Base-by-base conservation (phyloP, 1,140 invertebrate species). In the Drosophila aff. region DNA sequence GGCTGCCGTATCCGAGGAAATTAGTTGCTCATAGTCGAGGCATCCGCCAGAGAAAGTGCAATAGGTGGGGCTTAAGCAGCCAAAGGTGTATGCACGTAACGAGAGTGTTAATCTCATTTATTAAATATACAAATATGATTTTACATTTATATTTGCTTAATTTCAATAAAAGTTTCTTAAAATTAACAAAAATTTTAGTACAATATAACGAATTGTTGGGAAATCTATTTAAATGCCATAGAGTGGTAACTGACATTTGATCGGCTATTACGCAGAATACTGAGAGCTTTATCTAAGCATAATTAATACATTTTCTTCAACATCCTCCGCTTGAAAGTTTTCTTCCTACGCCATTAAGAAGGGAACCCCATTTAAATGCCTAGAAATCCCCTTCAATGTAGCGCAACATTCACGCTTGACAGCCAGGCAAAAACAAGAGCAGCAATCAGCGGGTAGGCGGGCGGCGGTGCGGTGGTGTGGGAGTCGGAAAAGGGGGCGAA, bases 311-410 rank as follows among this genome's bases (percentile, higher is more conserved):
- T 11, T 63, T 26, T 26, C 33, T 44, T 61, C 6, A 36, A 62
- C 28, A 38, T 55, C 5, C 23, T 21, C 1, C 16, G 15, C 16
- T 13, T 16, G 9, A 63, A 62, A 61, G 16, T 61, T 23, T 11
- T 16, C 9, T 16, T 16, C n/a, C 13, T 18, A 28, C 10, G 50
- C 23, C 18, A 16, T 21, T 62, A 40, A 40, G 16, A 47, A 46
- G 60, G 55, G 55, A 82, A 66, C 59, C 63, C 67, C 63, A 77
- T 82, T 86, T 87, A 83, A 86, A 83, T 78, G 62, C 58, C 28
- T 15, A 49, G 46, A 89, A 89, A 79, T 89, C 81, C 81, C 72
- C 68, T 73, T 66, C 69, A 89, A 81, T 89, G 78, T 81, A 68
- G 78, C 74, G 47, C 73, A 57, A 65, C 64, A 47, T 64, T 72